These are phyloP conservation scores for Drosophila bocki DNA, from an alignment of 1,140 invertebrate species.

Conservation along the genomic window DNA sequence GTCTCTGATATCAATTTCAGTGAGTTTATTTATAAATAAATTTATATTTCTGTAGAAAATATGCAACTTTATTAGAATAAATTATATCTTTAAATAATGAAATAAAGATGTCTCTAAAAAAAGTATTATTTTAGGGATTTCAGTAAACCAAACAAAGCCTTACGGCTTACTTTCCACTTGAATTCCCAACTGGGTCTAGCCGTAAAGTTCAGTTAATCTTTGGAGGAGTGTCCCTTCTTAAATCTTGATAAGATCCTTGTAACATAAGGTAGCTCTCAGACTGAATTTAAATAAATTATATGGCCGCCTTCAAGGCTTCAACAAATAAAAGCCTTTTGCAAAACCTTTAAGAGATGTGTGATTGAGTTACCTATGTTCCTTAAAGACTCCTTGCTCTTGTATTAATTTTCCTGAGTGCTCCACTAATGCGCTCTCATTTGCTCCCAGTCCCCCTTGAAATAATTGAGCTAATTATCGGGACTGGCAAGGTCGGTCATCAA, in stretches of 20 bases:
- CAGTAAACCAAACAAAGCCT: not conserved
- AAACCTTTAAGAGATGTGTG: not conserved
- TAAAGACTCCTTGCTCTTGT: not conserved
- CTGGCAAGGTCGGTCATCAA: slow-evolving; percentile 39
- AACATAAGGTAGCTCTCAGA: not conserved
- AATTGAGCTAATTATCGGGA: slow-evolving; percentile 41
- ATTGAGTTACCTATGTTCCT: not conserved
- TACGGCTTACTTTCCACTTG: not conserved
- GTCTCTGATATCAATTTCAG: not conserved
- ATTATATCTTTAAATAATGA: not conserved
- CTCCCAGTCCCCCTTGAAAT: slow-evolving; percentile 8
- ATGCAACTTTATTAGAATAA: not conserved
- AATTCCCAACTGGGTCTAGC: not conserved
- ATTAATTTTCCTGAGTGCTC: slow-evolving; percentile 18
- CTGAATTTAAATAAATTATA: not conserved
- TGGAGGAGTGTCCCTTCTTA: not conserved
- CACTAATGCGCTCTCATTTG: slow-evolving; percentile 20
- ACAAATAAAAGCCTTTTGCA: not conserved
- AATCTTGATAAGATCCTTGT: not conserved
- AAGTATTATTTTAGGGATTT: not conserved
- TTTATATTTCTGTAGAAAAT: not conserved
- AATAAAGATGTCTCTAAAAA: not conserved
- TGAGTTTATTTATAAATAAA: not conserved
- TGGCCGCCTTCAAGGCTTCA: no score
- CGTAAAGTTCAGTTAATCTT: no score